phyloP scores from a whole-genome alignment of 2,113 vertebrate species.

The Neolamprologus kungweensis region DNA sequence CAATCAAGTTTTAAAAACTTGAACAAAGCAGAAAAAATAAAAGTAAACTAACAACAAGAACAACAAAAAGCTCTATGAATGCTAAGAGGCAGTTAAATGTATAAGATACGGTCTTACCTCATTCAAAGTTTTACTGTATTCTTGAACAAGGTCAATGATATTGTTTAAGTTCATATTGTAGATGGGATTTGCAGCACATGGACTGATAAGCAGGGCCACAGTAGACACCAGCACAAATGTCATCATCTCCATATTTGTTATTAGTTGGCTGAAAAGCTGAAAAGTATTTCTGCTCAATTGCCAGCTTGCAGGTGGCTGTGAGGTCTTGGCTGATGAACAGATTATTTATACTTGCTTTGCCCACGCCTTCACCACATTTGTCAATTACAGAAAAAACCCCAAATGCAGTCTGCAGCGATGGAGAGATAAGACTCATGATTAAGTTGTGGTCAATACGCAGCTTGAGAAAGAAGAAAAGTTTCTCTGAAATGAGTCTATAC shows the following conservation, averaged over 20 bases:
- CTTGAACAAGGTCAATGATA: rapidly evolving
- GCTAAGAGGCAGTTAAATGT: not conserved
- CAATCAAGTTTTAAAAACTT: not conserved
- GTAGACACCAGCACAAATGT: not conserved
- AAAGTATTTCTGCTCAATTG: not conserved
- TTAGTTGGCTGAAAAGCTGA: not conserved
- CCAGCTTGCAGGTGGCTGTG: not conserved
- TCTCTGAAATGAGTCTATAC: not conserved
- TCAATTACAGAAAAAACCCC: not conserved
- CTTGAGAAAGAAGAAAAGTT: not conserved
- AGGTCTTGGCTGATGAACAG: not conserved
- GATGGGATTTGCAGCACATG: rapidly evolving
- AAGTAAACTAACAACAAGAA: not conserved
- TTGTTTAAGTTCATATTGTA: rapidly evolving
- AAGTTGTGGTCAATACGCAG: not conserved
- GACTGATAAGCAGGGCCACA: not conserved
- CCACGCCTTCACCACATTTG: not conserved
- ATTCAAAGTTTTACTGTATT: rapidly evolving
- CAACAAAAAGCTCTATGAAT: not conserved
- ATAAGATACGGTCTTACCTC: not conserved
- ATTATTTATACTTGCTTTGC: conserved; percentile 16
- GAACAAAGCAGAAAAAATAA: not conserved
- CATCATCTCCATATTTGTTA: not conserved
- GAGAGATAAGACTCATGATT: not conserved
- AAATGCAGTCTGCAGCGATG: not conserved